phyloP scores from a whole-genome alignment of 2,888 invertebrate species.

The Byasa hedistus region DNA sequence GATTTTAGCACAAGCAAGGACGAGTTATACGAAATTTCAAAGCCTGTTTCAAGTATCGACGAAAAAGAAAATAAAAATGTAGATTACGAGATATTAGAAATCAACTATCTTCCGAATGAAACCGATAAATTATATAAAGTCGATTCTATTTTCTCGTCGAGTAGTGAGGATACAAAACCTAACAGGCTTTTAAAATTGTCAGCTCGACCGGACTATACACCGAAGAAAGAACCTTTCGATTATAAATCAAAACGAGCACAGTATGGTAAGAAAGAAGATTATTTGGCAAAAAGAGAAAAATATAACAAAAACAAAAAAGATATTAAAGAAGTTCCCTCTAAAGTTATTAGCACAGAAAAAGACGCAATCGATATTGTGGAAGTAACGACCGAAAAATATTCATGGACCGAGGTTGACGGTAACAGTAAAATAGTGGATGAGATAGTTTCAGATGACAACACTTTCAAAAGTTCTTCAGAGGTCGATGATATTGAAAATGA shows the following conservation, averaged over 20 bases:
- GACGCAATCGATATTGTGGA: background rate
- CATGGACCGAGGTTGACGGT: background rate
- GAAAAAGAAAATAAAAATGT: background rate
- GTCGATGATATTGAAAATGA: background rate
- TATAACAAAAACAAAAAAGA: background rate
- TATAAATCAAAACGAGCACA: conserved; percentile 25
- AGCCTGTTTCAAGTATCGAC: background rate
- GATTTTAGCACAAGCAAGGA: background rate
- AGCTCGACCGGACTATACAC: conserved; percentile 18
- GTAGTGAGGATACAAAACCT: conserved; percentile 10
- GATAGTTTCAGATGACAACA: background rate
- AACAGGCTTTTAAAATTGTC: conserved; percentile 15
- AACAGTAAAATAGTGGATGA: background rate
- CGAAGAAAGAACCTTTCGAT: conserved; percentile 25
- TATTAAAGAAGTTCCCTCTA: background rate
- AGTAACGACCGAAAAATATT: background rate
- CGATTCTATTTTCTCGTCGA: background rate
- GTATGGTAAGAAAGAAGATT: conserved; percentile 24
- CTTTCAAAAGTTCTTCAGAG: background rate
- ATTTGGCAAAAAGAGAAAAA: conserved; percentile 14
- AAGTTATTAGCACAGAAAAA: background rate
- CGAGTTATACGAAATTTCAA: background rate
- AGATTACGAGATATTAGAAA: background rate
- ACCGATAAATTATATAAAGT: background rate
- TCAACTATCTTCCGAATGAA: background rate